Percentiles rank a stretch among this genome's conserved stretches.
Conservation (phyloP, 1,140 invertebrate species). For the Drosophila quadrilineata region DNA sequence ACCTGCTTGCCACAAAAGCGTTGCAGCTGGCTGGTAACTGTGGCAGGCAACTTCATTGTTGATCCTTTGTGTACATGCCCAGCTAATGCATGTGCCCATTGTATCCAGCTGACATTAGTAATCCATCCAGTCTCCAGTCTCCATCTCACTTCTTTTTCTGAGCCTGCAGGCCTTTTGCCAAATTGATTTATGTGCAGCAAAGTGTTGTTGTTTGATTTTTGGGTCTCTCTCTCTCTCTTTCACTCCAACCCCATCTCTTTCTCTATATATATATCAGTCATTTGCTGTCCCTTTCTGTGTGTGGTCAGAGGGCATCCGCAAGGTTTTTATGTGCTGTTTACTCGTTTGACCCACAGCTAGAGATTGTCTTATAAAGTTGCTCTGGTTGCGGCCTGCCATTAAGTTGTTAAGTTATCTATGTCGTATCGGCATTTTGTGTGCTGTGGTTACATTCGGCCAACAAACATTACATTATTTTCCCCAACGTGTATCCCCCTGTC, state of each 20-base stretch:
- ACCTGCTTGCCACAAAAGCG: too few relatives aligned
- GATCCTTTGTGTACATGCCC: slow-evolving; percentile 48
- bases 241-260: slow-evolving; percentile 1
- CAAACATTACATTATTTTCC: slow-evolving; percentile 75
- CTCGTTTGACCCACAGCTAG: slow-evolving; percentile 11
- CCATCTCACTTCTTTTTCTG: not conserved
- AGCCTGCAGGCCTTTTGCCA: not conserved
- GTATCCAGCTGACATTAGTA: slow-evolving; percentile 69
- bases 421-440: slow-evolving; percentile 63
- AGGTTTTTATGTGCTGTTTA: slow-evolving; percentile 26
- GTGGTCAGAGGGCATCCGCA: slow-evolving; percentile 9
- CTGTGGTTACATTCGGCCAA: slow-evolving; percentile 30
- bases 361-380: slow-evolving; percentile 46
- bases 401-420: slow-evolving; percentile 76
- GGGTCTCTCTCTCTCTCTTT: slow-evolving; percentile 10
- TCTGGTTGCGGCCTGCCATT: slow-evolving; percentile 66
- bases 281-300: slow-evolving; percentile 11
- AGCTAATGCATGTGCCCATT: slow-evolving; percentile 54
- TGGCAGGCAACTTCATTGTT: slow-evolving; percentile 25
- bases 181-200: slow-evolving; percentile 62
- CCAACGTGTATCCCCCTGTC: slow-evolving; percentile 8
- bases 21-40: not conserved
- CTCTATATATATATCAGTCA: not conserved
- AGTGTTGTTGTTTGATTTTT: slow-evolving; percentile 59
- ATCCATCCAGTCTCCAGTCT: slow-evolving; percentile 38